phyloP scores from a whole-genome alignment of 2,888 invertebrate species.

The Saturnia pavonia region DNA sequence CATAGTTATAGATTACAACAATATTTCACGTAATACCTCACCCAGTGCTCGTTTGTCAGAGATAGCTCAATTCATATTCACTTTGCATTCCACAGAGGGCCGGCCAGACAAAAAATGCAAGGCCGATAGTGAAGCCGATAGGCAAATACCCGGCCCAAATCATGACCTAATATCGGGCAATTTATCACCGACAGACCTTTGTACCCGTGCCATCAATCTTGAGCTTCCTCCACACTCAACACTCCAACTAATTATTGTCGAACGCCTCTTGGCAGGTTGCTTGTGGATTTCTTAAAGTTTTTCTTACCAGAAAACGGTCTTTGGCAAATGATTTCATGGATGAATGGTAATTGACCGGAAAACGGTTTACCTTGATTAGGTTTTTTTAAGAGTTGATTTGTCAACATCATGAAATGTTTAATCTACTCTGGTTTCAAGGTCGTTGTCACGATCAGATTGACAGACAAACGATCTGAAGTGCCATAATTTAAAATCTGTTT shows the following conservation, averaged over 20 bases:
- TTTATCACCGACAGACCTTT: conserved; percentile 80
- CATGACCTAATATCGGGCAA: conserved; percentile 79
- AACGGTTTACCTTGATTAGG: conserved; percentile 13
- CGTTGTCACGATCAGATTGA: not conserved
- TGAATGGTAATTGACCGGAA: conserved; percentile 28
- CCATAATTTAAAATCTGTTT: not conserved
- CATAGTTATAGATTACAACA: conserved; percentile 2
- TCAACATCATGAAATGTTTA: not conserved
- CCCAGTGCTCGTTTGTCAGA: conserved; percentile 36
- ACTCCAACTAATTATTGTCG: conserved; percentile 77
- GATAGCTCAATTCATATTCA: conserved; percentile 49
- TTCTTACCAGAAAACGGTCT: conserved; percentile 48
- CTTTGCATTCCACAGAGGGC: conserved; percentile 45
- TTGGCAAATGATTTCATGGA: conserved; percentile 41
- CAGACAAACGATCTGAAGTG: not conserved
- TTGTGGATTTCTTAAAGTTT: conserved; percentile 57
- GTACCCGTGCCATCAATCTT: conserved; percentile 76
- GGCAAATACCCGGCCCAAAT: conserved; percentile 76
- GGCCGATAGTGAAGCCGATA: conserved; percentile 62
- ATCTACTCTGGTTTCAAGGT: not conserved
- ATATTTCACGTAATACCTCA: conserved; percentile 13
- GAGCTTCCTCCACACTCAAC: conserved; percentile 70
- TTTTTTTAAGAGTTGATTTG: not conserved
- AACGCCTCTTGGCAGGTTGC: conserved; percentile 70
- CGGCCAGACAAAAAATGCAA: conserved; percentile 57